Evolutionary conservation across 2,797 vertebrate species (phyloP).

Genomic region (Syngnathus rostellatus): DNA sequence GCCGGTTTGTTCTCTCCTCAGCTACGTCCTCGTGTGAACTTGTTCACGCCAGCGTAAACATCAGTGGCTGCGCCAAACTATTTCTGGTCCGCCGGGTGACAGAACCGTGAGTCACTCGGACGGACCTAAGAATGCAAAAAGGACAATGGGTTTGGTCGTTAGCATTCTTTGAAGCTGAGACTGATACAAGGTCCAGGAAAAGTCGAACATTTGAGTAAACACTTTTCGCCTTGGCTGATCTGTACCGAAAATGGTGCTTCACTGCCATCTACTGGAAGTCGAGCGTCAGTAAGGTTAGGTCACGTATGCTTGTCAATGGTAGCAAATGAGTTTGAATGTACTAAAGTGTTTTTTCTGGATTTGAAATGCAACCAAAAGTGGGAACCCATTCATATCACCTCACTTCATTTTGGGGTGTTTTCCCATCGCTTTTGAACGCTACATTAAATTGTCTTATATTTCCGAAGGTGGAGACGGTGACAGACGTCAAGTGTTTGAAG

Average conservation of each 20-base stretch:
- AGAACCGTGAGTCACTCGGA: constrained; percentile 18
- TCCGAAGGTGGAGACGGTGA: constrained; percentile 25
- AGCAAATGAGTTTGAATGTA: too few relatives aligned
- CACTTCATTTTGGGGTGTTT: too few relatives aligned
- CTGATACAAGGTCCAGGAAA: too few relatives aligned
- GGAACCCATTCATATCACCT: too few relatives aligned
- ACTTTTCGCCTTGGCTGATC: too few relatives aligned
- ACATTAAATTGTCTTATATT: constrained; percentile 13
- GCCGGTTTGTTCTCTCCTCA: constrained; percentile 51
- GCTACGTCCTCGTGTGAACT: constrained; percentile 44
- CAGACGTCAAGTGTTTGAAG: constrained; percentile 12
- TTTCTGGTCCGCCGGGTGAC: constrained; percentile 1
- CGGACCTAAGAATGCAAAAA: constrained; percentile 9
- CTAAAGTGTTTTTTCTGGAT: too few relatives aligned
- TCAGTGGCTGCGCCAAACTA: constrained; percentile 21
- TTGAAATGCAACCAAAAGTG: too few relatives aligned
- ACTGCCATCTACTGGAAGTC: too few relatives aligned
- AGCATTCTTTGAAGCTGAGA: background rate
- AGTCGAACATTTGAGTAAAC: too few relatives aligned
- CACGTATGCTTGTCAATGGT: too few relatives aligned
- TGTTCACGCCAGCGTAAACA: constrained; percentile 33
- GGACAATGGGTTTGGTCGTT: background rate
- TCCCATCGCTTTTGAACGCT: background rate
- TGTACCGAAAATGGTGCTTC: too few relatives aligned
- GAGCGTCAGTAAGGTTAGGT: too few relatives aligned